Evolutionary conservation across 2,113 vertebrate species (phyloP).

Genomic region (Danio rerio): DNA sequence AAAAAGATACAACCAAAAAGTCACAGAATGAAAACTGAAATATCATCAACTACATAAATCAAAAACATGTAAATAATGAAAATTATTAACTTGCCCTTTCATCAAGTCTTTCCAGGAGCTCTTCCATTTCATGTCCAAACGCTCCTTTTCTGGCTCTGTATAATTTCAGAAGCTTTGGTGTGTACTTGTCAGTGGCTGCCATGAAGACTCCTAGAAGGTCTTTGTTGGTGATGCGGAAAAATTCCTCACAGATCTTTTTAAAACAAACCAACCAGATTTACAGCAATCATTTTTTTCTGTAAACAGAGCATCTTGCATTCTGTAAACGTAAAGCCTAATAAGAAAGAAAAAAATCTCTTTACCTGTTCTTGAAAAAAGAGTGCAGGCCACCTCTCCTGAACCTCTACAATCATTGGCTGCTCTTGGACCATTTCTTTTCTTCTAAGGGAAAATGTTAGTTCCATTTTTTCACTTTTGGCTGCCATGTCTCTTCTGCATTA

Average conservation of each 20-base stretch:
- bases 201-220: neutral
- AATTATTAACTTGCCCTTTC: neutral
- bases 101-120: neutral
- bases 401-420: constrained; percentile 48
- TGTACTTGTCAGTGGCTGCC: neutral
- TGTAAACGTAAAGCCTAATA: too few relatives aligned
- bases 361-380: constrained; percentile 37
- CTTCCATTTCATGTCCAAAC: neutral
- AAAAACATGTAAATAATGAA: neutral
- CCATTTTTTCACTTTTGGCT: constrained; percentile 50
- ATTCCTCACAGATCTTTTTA: constrained; percentile 10
- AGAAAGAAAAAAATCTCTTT: too few relatives aligned
- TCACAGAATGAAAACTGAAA: too few relatives aligned
- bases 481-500: neutral
- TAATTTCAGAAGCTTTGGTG: neutral
- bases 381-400: constrained; percentile 50
- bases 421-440: constrained; percentile 50
- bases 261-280: neutral
- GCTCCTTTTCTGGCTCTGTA: neutral
- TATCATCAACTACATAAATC: neutral
- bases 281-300: too few relatives aligned
- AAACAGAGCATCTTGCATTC: too few relatives aligned
- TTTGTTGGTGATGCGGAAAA: constrained; percentile 5
- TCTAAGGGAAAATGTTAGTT: constrained; percentile 44
- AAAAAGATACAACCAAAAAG: too few relatives aligned